phyloP scores from a whole-genome alignment of 2,888 invertebrate genomes.

The Criorhina ranunculi region DNA sequence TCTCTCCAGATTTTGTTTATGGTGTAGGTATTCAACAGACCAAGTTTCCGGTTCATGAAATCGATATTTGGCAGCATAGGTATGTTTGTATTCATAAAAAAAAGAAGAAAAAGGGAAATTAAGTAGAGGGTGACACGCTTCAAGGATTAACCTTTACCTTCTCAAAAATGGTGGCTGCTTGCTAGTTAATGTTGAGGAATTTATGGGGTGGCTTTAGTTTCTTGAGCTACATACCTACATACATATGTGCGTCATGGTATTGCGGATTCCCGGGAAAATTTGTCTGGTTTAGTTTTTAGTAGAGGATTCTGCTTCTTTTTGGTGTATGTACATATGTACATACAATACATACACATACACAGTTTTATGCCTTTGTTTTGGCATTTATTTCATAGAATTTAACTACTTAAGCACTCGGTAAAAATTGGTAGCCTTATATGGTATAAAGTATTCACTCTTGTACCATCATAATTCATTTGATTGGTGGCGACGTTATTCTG shows the following conservation, averaged over 20 bases:
- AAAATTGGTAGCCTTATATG: too few relatives aligned
- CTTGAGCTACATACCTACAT: too few relatives aligned
- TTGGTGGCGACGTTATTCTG: too few relatives aligned
- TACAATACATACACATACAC: too few relatives aligned
- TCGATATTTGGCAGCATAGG: slow-evolving; percentile 42
- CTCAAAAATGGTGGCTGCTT: slow-evolving; percentile 38
- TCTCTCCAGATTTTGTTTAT: slow-evolving; percentile 43
- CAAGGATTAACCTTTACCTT: slow-evolving; percentile 64
- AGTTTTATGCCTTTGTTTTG: neutral
- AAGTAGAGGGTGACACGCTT: slow-evolving; percentile 66
- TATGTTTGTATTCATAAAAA: slow-evolving; percentile 40
- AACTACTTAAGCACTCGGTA: too few relatives aligned
- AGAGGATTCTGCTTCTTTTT: slow-evolving; percentile 2
- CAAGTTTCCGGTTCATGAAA: slow-evolving; percentile 63
- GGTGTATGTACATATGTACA: neutral
- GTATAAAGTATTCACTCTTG: too few relatives aligned
- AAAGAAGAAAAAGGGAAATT: too few relatives aligned
- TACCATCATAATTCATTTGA: too few relatives aligned
- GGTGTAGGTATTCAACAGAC: slow-evolving; percentile 35
- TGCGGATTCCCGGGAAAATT: slow-evolving; percentile 1
- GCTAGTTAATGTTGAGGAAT: slow-evolving; percentile 51
- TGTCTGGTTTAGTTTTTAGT: slow-evolving; percentile 6
- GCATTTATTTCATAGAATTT: too few relatives aligned
- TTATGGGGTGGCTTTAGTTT: slow-evolving; percentile 26
- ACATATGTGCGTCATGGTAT: slow-evolving; percentile 17